Base-by-base conservation (phyloP, 2,888 invertebrate species). In the Eupithecia vulgata region DNA sequence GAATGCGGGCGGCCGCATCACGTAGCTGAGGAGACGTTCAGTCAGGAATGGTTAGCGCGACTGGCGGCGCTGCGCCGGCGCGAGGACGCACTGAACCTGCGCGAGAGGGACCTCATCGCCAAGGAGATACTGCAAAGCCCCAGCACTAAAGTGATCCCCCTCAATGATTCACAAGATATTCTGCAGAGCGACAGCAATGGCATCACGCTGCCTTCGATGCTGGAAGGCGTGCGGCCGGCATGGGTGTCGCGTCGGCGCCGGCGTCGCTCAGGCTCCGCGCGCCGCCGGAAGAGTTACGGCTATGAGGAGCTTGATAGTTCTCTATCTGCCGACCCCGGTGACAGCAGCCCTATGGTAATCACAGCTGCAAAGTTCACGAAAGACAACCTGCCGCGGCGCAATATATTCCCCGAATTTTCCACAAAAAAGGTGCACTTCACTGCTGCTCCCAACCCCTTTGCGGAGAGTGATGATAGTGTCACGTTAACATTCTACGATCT, bases 221-320 rank as follows among this genome's bases (percentile, higher is more conserved):
- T 93, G 8, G 82, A 81, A 13, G 86, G 86, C 59, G 81, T 80
- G 6, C 81, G 77, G 34, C 82, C 82, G 1, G 85, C 84, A 48
- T 83, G 86, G 82, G 76, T 81, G 57, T 82, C 89, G 70, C 88
- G 90, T 10, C 88, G 91, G 12, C 88, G 87, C 4, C 90, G 83
- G 21, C 87, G 89, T 4, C 87, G 88, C 45, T 78, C 86, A 0
- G 82, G 86, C 69, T 91, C 92, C 0, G 81, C 87, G 71, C 88
- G 90, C 35, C 89, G 90, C 70, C 86, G 93, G 72, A 88, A 90
- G 83, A 92, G 88, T 77, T 90, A 84, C 40, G 90, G 86, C 0
- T 95, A 95, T 75, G 95, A 95, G 70, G 95, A 95, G 78, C 85
- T 95, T 40, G 95, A 95, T 82, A 95, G 95, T 78, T 95, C 95